Evolutionary conservation across 2,113 vertebrate genomes (phyloP).

Genomic region (Numida meleagris): DNA sequence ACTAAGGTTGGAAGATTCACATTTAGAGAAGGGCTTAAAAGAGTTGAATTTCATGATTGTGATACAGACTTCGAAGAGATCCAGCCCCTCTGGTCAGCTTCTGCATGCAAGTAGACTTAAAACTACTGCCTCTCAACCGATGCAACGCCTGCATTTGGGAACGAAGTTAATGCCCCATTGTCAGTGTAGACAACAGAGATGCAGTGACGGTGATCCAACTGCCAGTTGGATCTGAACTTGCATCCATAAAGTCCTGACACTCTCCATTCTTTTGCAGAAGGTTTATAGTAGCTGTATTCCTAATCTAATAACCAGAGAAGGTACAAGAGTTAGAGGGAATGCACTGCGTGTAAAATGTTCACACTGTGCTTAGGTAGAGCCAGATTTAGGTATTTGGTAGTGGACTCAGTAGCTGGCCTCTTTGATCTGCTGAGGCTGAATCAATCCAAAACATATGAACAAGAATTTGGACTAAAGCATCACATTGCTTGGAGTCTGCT

Average conservation of each 20-base stretch:
- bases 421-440: background rate
- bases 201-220: accelerated
- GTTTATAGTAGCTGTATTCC: background rate
- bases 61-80: accelerated
- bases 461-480: accelerated
- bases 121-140: background rate
- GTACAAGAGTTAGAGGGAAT: background rate
- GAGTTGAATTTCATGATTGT: background rate
- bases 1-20: background rate
- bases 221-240: background rate
- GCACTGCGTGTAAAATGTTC: background rate
- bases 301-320: background rate
- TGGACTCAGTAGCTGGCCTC: background rate
- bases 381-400: background rate
- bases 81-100: too few species aligned
- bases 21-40: background rate
- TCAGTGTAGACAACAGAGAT: accelerated
- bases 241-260: background rate
- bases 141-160: background rate
- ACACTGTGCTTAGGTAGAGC: accelerated
- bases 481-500: background rate
- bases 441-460: background rate
- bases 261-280: background rate
- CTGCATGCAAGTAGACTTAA: background rate
- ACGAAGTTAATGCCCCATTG: accelerated